Evolutionary conservation across 2,113 vertebrate genomes (phyloP).

Genomic region (Protobothrops mucrosquamatus): DNA sequence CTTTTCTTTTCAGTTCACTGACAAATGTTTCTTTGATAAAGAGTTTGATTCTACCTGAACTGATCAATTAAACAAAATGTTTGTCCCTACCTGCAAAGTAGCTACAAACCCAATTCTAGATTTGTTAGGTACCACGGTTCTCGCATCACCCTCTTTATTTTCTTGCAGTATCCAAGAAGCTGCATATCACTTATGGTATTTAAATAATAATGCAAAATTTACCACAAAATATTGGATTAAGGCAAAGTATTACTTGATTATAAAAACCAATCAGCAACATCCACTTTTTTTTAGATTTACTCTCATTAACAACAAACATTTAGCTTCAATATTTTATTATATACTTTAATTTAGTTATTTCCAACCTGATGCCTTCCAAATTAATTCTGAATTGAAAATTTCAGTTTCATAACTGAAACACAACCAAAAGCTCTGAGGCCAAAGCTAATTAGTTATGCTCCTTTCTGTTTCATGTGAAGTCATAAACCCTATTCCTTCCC

Average conservation of each 20-base stretch:
- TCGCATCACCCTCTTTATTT: not conserved
- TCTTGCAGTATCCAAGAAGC: not conserved
- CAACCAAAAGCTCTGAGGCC: not conserved
- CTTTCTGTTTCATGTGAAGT: not conserved
- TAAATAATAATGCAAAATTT: conserved; percentile 13
- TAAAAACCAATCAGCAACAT: not conserved
- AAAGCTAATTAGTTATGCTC: not conserved
- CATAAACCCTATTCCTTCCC: not conserved
- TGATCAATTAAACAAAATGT: not conserved
- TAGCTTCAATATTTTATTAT: conserved; percentile 1
- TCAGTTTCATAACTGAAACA: not conserved
- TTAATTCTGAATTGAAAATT: not conserved
- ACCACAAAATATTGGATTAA: conserved; percentile 14
- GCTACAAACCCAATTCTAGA: conserved; percentile 26
- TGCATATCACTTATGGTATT: not conserved
- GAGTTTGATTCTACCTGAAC: not conserved
- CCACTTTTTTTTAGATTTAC: not conserved
- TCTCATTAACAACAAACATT: not conserved
- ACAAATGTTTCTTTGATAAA: not conserved
- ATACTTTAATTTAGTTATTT: not conserved
- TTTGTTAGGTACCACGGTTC: not conserved
- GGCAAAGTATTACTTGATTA: not conserved
- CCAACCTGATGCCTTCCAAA: not conserved
- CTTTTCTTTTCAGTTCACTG: not conserved
- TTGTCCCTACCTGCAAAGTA: conserved; percentile 11